These are phyloP conservation scores for Pithys albifrons DNA, from an alignment of 2,113 vertebrate species.

Conservation along the genomic window DNA sequence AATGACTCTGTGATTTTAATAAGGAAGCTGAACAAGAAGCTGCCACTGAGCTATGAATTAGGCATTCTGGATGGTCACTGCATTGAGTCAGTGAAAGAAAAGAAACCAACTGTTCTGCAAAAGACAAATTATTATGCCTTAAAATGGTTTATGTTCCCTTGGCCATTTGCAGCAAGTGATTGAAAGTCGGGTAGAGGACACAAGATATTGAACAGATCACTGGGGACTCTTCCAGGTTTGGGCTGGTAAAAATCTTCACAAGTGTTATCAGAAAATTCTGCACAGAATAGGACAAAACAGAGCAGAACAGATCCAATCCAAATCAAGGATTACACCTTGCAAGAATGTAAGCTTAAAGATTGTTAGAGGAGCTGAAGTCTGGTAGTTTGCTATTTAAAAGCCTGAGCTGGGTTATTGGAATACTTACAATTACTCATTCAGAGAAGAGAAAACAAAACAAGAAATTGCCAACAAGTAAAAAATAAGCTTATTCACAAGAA, in stretches of 20 bases:
- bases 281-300: neutral
- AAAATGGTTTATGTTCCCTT: constrained; percentile 57
- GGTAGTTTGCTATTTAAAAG: neutral
- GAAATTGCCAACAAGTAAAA: neutral
- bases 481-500: neutral
- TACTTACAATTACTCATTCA: neutral
- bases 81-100: constrained; percentile 49
- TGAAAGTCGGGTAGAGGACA: constrained; percentile 74
- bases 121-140: constrained; percentile 67
- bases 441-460: neutral
- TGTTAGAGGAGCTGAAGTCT: neutral
- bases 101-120: constrained; percentile 42
- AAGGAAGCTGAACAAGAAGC: constrained; percentile 34
- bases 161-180: constrained; percentile 45
- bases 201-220: constrained; percentile 54
- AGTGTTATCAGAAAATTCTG: constrained; percentile 12
- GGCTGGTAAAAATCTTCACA: constrained; percentile 46
- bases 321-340: constrained; percentile 8
- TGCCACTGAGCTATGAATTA: constrained; percentile 67
- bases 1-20: constrained; percentile 14
- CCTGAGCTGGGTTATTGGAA: neutral
- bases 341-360: neutral
- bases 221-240: constrained; percentile 36
- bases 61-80: constrained; percentile 50
- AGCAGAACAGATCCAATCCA: neutral